Evolutionary conservation across 2,888 invertebrate genomes (phyloP), one percentile per base, ranked within the genome.

Genomic region (Halictus quadricinctus): DNA sequence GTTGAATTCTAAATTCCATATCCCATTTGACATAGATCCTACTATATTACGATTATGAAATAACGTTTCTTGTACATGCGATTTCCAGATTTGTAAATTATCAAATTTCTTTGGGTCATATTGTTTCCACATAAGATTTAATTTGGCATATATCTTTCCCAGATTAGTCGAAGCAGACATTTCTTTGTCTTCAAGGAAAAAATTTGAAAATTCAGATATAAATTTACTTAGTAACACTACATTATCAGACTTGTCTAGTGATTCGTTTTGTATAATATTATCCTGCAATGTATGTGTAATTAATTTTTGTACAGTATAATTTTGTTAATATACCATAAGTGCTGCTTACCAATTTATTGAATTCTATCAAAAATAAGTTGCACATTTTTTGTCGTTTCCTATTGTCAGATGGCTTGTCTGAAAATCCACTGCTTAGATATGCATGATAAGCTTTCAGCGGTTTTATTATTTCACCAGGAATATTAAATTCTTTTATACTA

Each of bases 1-100:
- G 50, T 85, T 90, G 2, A 83, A 81, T 8, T 64, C 64, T 48
- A 73, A 83, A 83, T 94, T 94, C 94, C 94, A 94, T 76, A 94
- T 84, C 21, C 92, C 94, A 80, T 92, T 93, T 4, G 91, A 91
- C 69, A 91, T 90, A 90, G 90, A 92, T 76, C 88, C 86, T 58
- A 60, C 76, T 46, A 79, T 75, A 25, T 83, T 46, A 64, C 25
- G 4, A 50, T 54, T 13, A 70, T n/a, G 3, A 18, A 66, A 6
- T 29, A 8, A 7, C 46, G 50, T 72, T 21, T 46, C 29, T 21
- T 54, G 54, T 29, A 18, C 4, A 70, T 29, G 0, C 66, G 50
- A 72, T 78, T 50, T 80, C 25, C 54, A 69, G 60, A 60, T 69
- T 72, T 50, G 29, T 12, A 13, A 18, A 46, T 13, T 50, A 41